Evolutionary conservation across 1,140 invertebrate genomes (phyloP), one percentile per base, ranked within the genome.

Genomic region (Berghia stephanieae): DNA sequence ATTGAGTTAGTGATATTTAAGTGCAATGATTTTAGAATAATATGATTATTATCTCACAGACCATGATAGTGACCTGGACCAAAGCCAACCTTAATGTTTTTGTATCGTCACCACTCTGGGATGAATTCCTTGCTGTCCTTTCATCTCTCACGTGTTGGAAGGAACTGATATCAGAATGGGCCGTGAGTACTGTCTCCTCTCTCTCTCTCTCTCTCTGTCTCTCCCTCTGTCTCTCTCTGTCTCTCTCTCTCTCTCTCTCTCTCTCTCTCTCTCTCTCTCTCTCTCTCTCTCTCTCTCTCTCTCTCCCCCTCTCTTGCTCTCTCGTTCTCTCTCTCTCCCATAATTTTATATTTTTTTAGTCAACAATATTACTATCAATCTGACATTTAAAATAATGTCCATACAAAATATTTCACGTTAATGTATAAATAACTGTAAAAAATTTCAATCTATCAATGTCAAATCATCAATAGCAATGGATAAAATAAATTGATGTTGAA

Each of bases 51-150:
- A n/a, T 13, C n/a, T 89, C 96, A 85, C 93, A 99, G 92, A 99
- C 97, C 1, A 88, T 99, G 21, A 98, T 99, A 80, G 97, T 99
- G 52, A 98, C 96, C 0, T 99, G 97, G 96, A 98, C 99, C 79
- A 97, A 98, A 87, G 97, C 97, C 0, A 98, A 98, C 90, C 91
- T 98, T 76, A 98, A 98, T 90, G 96, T 98, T 3, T 92, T 94
- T 3, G 95, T 97, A 71, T 94, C 94, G 70, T 91, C 93, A 10
- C 93, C 96, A 83, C 90, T 99, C 5, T 99, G 98, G 98, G 96
- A 99, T 90, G 94, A 96, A 86, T 97, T 99, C 89, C 92, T 98
- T 80, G 92, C 93, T 78, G 94, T 98, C 36, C 90, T 99, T 2
- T 94, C 95, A 0, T 94, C 94, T 13, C 91, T 99, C 0, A 98